Base-by-base conservation (phyloP, 2,113 vertebrate species). In the Strigops habroptila region DNA sequence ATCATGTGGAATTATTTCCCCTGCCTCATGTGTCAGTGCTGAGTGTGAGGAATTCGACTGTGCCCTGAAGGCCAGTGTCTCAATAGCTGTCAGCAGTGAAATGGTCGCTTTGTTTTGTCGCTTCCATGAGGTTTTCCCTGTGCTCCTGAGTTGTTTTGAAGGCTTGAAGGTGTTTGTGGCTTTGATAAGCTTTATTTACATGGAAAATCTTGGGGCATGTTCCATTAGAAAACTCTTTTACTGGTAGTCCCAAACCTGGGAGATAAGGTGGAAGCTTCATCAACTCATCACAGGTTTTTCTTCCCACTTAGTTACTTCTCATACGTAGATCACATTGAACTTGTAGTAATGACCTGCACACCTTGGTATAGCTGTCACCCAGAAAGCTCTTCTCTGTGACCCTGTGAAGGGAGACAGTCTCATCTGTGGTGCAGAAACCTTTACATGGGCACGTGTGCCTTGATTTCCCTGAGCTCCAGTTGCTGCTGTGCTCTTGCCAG, bases 381-480 rank as follows among this genome's bases (percentile, higher is more conserved):
- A 18, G 52, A 7, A 33, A 57, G 28, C 48, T 75, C 14, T 75
- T 35, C 49, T 28, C 23, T 14, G 6, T 14, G 18, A 1, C 51
- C 33, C 31, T 12, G 3, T 6, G 3, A 33, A 60, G 33, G 28
- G 15, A 3, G 37, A 12, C 25, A 12, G 3, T 4, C 25, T 48
- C 63, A 15, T 23, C 48, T 21, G 33, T 5, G 35, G 12, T 8
- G 6, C 48, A 37, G 51, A 60, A 81, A 14, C 41, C 60, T 80
- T n/a, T 4, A 6, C 1, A 0, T 46, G 63, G 33, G 28, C 44
- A 7, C 1, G 0, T 24, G 7, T 19, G 7, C 24, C 73, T 43
- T 9, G 21, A 17, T 48, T 84, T 77, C 59, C 31, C 41, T 9
- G 27, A 19, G 55, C 43, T 74, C 35, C 13, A 4, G 37, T 31